Percentiles rank a stretch among this genome's conserved stretches.
phyloP scores from a whole-genome alignment of 2,797 vertebrate genomes.

The Anabacerthia variegaticeps region DNA sequence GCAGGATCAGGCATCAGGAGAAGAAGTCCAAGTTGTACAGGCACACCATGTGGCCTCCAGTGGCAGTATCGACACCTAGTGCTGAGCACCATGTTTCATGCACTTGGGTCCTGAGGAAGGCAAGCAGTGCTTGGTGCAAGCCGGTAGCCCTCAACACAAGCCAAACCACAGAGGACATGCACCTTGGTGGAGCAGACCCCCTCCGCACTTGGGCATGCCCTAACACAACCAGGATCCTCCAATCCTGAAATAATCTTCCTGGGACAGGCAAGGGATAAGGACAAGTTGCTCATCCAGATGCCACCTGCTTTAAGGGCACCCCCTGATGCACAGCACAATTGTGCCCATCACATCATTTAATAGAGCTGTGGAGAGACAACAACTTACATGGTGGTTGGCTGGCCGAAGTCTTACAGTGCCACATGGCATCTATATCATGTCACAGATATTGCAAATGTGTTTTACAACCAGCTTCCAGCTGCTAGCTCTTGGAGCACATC shows the following conservation, averaged over 20 bases:
- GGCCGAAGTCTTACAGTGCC: background rate
- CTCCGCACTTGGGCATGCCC: background rate
- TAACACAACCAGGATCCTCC: background rate
- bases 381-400: rapidly evolving
- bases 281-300: background rate
- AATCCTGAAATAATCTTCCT: rapidly evolving
- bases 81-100: rapidly evolving
- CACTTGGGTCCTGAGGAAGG: background rate
- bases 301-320: background rate
- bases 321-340: background rate
- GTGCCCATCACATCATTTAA: background rate
- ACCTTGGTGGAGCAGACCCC: background rate
- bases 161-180: rapidly evolving
- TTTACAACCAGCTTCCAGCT: background rate
- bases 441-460: rapidly evolving
- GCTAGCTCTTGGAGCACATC: background rate
- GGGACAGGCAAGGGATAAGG: background rate
- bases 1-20: background rate
- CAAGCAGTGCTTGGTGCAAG: background rate
- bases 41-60: rapidly evolving
- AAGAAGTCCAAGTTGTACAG: background rate
- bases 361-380: background rate
- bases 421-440: rapidly evolving
- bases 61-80: background rate
- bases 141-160: background rate